Conservation (phyloP, 2,113 vertebrate genomes). For the human region GRCh38 chr4:141686501-141687000, state of each 20-base stretch:
- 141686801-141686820: not conserved
- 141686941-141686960: not conserved
- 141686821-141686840: not conserved
- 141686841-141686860: not conserved
- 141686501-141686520: not conserved
- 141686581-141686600: too few species aligned
- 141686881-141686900: not conserved
- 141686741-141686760: not conserved
- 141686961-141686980: not conserved
- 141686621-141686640: not conserved
- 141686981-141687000: not conserved
- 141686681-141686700: not conserved
- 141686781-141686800: not conserved
- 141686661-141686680: not conserved
- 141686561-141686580: not conserved
- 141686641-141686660: not conserved
- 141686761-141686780: not conserved
- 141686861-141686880: not conserved
- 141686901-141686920: not conserved
- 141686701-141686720: not conserved
- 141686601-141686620: not conserved
- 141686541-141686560: not conserved
- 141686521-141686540: not conserved
- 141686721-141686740: not conserved
- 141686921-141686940: not conserved